These are phyloP conservation scores for Hirtodrosophila duncani DNA, from an alignment of 2,888 invertebrate genomes.

Conservation along the genomic window DNA sequence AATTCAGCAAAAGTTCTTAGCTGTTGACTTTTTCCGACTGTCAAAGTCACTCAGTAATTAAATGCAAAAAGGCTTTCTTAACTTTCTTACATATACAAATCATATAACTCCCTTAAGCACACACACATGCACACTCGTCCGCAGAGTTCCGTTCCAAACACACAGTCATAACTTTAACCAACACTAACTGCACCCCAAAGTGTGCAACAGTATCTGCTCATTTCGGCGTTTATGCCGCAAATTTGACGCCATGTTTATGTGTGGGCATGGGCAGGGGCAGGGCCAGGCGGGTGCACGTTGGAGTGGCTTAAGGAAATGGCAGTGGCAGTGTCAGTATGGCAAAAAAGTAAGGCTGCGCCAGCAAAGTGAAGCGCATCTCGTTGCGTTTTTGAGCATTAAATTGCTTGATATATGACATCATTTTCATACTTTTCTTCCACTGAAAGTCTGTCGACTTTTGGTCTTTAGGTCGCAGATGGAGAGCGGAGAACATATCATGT, in stretches of 20 bases:
- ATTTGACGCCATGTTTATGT: conserved; percentile 62
- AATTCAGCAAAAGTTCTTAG: not conserved
- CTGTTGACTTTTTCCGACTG: conserved; percentile 1
- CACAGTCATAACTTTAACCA: no score
- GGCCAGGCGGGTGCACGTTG: not conserved
- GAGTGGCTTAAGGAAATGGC: not conserved
- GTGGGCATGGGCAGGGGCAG: not conserved
- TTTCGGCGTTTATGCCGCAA: conserved; percentile 63
- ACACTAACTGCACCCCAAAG: conserved; percentile 45
- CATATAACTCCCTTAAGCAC: not conserved
- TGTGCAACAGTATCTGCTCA: conserved; percentile 56
- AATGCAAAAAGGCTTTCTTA: conserved; percentile 21
- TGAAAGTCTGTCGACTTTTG: conserved; percentile 40
- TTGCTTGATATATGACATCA: conserved; percentile 64
- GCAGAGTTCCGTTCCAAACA: not conserved
- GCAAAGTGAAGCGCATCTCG: conserved; percentile 41
- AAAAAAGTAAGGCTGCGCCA: conserved; percentile 5
- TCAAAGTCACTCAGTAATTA: conserved; percentile 54
- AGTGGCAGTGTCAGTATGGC: not conserved
- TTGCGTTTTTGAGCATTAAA: conserved; percentile 65
- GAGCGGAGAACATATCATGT: no score
- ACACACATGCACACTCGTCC: not conserved
- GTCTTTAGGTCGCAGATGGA: conserved; percentile 23
- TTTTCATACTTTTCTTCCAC: conserved; percentile 10
- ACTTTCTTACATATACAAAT: no score